These are phyloP conservation scores for Pseudachorutes palmiensis DNA, from an alignment of 1,140 invertebrate genomes.

Conservation along the genomic window DNA sequence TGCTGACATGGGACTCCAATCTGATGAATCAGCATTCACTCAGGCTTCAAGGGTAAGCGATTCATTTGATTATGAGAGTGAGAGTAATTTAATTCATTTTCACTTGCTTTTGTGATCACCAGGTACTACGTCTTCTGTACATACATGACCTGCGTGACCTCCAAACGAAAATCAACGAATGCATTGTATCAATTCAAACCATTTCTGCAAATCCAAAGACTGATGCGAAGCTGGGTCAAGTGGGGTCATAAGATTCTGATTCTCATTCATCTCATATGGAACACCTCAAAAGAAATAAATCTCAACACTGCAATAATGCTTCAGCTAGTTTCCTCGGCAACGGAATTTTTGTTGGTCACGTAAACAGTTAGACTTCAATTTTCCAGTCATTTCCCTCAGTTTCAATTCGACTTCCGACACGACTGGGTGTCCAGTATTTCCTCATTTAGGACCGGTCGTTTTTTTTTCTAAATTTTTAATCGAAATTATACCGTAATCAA, in stretches of 20 bases:
- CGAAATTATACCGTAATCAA: too few species aligned
- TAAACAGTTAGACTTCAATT: too few species aligned
- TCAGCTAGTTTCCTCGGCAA: too few species aligned
- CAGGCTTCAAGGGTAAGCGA: slow-evolving; percentile 57
- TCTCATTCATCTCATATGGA: background rate
- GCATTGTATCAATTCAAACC: slow-evolving; percentile 80
- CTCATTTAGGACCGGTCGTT: too few species aligned
- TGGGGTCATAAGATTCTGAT: slow-evolving; percentile 60
- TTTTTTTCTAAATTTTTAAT: too few species aligned
- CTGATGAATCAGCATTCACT: slow-evolving; percentile 60
- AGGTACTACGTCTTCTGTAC: slow-evolving; percentile 74
- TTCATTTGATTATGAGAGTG: background rate
- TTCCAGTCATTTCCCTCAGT: too few species aligned
- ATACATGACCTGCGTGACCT: slow-evolving; percentile 82
- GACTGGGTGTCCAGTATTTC: too few species aligned
- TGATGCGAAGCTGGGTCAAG: slow-evolving; percentile 86
- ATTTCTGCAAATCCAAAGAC: slow-evolving; percentile 96
- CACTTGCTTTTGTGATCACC: slow-evolving; percentile 2
- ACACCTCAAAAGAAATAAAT: background rate
- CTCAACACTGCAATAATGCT: background rate
- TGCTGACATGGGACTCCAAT: slow-evolving; percentile 58
- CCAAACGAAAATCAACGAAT: slow-evolving; percentile 90
- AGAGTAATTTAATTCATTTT: slow-evolving; percentile 5
- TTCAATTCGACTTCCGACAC: too few species aligned
- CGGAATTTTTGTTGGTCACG: too few species aligned